Conservation (phyloP, 2,888 invertebrate genomes). For the Venusia cambrica region DNA sequence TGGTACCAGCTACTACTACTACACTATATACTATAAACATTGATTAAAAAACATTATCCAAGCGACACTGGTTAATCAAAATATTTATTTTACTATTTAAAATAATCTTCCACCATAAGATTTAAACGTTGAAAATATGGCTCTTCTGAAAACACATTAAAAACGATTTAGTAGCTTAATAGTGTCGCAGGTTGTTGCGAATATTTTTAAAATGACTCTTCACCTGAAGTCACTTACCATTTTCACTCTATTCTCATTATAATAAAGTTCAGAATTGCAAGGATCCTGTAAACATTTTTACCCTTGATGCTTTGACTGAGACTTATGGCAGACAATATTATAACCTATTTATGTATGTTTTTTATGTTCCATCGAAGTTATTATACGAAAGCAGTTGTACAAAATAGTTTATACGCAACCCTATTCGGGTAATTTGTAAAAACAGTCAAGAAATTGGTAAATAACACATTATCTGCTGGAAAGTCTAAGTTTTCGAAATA, state of each 20-base stretch:
- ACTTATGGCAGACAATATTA: conserved; percentile 14
- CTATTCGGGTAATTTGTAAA: too few species aligned
- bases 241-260: conserved; percentile 4
- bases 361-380: too few species aligned
- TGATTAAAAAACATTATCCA: too few species aligned
- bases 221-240: conserved; percentile 3
- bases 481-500: too few species aligned
- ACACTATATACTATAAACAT: too few species aligned
- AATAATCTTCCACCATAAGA: conserved; percentile 1
- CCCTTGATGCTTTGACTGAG: conserved; percentile 15
- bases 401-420: too few species aligned
- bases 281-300: not conserved
- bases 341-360: too few species aligned
- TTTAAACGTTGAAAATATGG: conserved; percentile 18
- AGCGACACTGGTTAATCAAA: too few species aligned
- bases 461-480: too few species aligned
- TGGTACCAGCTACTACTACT: too few species aligned
- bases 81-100: not conserved
- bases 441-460: too few species aligned
- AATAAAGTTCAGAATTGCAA: conserved; percentile 8
- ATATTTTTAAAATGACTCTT: conserved; percentile 21
- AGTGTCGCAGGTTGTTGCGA: conserved; percentile 17
- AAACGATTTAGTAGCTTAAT: conserved; percentile 25
- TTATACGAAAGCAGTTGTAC: too few species aligned
- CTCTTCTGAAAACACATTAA: conserved; percentile 21